Evolutionary conservation across 2,113 vertebrate species (phyloP).

Genomic region (Gavialis gangeticus): DNA sequence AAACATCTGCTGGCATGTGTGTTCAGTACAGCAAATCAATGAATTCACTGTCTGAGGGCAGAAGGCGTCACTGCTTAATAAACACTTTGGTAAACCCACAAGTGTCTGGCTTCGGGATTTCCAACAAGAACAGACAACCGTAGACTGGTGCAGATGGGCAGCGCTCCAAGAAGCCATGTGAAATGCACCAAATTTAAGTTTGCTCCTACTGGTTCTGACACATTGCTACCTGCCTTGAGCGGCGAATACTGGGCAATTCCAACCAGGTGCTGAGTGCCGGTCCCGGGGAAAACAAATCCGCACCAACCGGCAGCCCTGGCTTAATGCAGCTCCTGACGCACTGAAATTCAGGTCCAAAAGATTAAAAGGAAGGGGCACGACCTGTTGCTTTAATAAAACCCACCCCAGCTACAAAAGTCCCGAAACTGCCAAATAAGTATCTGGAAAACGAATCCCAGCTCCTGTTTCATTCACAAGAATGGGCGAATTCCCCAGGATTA

Average conservation of each 20-base stretch:
- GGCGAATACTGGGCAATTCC: background rate
- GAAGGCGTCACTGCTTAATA: background rate
- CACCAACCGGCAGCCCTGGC: background rate
- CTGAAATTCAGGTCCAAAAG: background rate
- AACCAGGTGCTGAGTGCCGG: background rate
- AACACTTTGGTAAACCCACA: background rate
- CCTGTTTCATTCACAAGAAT: background rate
- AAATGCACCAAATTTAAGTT: background rate
- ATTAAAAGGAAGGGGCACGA: background rate
- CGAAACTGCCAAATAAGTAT: background rate
- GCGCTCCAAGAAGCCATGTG: background rate
- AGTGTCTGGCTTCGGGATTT: background rate
- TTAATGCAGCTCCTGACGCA: background rate
- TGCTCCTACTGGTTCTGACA: background rate
- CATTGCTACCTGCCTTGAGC: background rate
- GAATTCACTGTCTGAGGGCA: constrained; percentile 7
- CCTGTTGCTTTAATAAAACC: background rate
- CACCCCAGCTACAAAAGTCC: background rate
- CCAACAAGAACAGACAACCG: background rate
- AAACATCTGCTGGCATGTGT: constrained; percentile 24
- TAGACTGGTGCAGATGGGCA: background rate
- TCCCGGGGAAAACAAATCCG: background rate
- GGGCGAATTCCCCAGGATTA: background rate
- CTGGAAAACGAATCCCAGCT: background rate
- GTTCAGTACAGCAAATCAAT: constrained; percentile 47